Percentiles rank a stretch among this genome's conserved stretches.
phyloP scores from a whole-genome alignment of 2,797 vertebrate genomes.

The Arremon aurantiirostris region DNA sequence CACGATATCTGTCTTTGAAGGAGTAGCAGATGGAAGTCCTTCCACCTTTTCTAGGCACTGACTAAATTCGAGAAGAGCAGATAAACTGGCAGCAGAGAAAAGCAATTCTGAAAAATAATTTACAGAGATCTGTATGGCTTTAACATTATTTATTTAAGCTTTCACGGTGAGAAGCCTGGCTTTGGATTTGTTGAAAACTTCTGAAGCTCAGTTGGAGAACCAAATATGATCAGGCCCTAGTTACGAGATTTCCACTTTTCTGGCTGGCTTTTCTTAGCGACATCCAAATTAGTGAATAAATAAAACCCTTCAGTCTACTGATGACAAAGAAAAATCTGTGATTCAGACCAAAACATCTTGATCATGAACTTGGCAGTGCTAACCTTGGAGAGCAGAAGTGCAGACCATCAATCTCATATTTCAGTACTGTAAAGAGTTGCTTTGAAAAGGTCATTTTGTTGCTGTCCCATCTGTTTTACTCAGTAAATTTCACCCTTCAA shows the following conservation, averaged over 20 bases:
- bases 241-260: background rate
- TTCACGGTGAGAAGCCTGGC: background rate
- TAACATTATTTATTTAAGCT: background rate
- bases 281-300: slow-evolving; percentile 23
- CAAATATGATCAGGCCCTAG: background rate
- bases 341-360: slow-evolving; percentile 6
- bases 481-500: background rate
- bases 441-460: background rate
- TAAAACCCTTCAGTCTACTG: background rate
- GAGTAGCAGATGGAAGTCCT: background rate
- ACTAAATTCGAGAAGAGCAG: background rate
- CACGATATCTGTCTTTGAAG: background rate
- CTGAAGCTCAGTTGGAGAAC: background rate
- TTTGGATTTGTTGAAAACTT: slow-evolving; percentile 16
- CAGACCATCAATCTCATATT: background rate
- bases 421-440: background rate
- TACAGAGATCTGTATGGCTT: background rate
- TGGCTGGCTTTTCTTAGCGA: slow-evolving; percentile 4
- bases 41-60: background rate
- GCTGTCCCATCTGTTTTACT: background rate
- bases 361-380: background rate
- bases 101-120: background rate
- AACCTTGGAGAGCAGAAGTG: background rate
- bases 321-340: slow-evolving; percentile 13
- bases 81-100: background rate